phyloP scores from a whole-genome alignment of 2,888 invertebrate species.

The Lathronympha strigana region DNA sequence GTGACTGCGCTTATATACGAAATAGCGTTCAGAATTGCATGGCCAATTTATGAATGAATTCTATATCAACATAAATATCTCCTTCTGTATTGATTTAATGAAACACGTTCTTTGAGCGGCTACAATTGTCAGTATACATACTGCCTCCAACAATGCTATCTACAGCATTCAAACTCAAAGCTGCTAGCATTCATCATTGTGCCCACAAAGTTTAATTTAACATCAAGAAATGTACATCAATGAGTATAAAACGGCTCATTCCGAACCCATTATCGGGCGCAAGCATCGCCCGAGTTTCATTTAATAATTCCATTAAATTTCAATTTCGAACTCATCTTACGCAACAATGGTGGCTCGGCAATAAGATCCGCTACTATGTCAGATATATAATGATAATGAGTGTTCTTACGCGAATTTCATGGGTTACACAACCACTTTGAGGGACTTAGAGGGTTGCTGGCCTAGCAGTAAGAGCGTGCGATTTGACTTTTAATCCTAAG shows the following conservation, averaged over 20 bases:
- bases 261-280: conserved; percentile 58
- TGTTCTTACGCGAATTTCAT: conserved; percentile 61
- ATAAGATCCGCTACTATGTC: conserved; percentile 51
- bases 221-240: conserved; percentile 51
- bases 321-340: conserved; percentile 71
- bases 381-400: conserved; percentile 27
- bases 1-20: too few relatives aligned
- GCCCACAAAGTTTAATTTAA: conserved; percentile 59
- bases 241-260: conserved; percentile 55
- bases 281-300: conserved; percentile 62
- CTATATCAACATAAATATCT: too few relatives aligned
- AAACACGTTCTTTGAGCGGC: background rate
- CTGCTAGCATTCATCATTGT: conserved; percentile 50
- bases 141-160: conserved; percentile 35
- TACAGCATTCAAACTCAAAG: conserved; percentile 49
- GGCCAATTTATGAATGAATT: too few relatives aligned
- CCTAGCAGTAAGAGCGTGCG: too few relatives aligned
- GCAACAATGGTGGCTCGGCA: conserved; percentile 57
- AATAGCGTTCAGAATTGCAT: too few relatives aligned
- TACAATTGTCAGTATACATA: conserved; percentile 24
- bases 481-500: too few relatives aligned
- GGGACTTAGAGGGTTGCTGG: too few relatives aligned
- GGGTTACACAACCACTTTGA: too few relatives aligned
- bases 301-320: conserved; percentile 77
- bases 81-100: background rate